Evolutionary conservation across 1,140 invertebrate genomes (phyloP).

Genomic region (Leptinotarsa defecta): DNA sequence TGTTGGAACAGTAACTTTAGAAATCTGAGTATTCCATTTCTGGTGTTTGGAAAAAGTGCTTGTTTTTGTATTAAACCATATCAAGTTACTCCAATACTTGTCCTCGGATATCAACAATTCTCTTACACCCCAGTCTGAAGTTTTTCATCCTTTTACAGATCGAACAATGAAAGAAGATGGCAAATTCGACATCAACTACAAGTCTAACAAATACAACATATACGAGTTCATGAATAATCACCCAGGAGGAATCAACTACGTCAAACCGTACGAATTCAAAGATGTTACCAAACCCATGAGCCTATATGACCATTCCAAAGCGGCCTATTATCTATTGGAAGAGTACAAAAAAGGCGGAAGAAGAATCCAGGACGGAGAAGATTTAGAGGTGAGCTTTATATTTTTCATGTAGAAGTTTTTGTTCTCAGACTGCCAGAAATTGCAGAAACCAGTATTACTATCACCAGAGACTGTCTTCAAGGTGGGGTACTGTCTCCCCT

Average conservation of each 20-base stretch:
- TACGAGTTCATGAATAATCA: constrained; percentile 64
- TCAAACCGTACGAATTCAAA: constrained; percentile 59
- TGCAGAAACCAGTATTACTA: no score
- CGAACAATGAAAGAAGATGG: constrained; percentile 43
- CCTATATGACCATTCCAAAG: constrained; percentile 62
- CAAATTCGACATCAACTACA: constrained; percentile 57
- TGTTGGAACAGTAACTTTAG: no score
- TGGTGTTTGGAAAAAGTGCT: no score
- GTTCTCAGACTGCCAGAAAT: no score
- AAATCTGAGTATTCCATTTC: no score
- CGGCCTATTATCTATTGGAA: constrained; percentile 66
- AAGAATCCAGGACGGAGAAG: constrained; percentile 47
- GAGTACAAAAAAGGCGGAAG: constrained; percentile 60
- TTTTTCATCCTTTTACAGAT: constrained; percentile 1
- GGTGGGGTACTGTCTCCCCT: no score
- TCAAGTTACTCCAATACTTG: no score
- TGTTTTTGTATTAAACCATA: no score
- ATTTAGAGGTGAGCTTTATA: constrained; percentile 57
- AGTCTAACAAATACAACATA: constrained; percentile 61
- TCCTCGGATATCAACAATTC: no score
- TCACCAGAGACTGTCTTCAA: no score
- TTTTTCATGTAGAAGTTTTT: no score
- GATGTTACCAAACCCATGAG: constrained; percentile 60
- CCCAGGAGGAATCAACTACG: constrained; percentile 65
- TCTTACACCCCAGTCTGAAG: no score